These are phyloP conservation scores for Notarius lentiginosus DNA, from an alignment of 2,113 vertebrate species.

Conservation along the genomic window DNA sequence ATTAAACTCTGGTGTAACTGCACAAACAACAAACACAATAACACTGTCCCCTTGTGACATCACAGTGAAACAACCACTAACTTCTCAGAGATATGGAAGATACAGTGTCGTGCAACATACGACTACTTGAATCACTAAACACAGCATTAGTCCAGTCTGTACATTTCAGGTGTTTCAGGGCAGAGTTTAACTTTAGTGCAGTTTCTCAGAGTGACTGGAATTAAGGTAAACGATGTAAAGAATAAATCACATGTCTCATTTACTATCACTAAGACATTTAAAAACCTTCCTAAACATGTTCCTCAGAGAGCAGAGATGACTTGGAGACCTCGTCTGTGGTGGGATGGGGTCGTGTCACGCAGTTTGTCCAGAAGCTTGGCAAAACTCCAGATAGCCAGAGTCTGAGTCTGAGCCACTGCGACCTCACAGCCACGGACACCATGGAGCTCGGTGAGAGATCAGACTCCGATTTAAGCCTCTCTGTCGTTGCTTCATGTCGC, in stretches of 20 bases:
- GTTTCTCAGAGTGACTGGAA: background rate
- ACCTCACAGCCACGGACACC: slow-evolving; percentile 73
- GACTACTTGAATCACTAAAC: background rate
- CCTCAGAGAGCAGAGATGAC: slow-evolving; percentile 35
- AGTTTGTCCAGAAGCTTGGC: slow-evolving; percentile 77
- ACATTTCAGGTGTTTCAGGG: background rate
- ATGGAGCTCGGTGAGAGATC: slow-evolving; percentile 74
- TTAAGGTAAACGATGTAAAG: background rate
- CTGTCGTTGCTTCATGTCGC: background rate
- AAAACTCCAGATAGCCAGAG: slow-evolving; percentile 69
- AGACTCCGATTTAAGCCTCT: background rate
- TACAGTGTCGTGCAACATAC: too few species aligned
- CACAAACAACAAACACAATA: background rate
- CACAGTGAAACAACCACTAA: background rate
- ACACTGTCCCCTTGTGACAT: background rate
- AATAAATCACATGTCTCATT: background rate
- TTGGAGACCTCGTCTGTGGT: slow-evolving; percentile 39
- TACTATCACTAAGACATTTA: background rate
- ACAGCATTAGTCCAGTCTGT: background rate
- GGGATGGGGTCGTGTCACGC: slow-evolving; percentile 70
- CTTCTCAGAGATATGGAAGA: too few species aligned
- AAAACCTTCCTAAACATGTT: background rate
- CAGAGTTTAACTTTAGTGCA: background rate
- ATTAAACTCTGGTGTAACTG: background rate
- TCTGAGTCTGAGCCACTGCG: slow-evolving; percentile 77